phyloP scores from a whole-genome alignment of 2,113 vertebrate genomes.

The Pungitius pungitius region DNA sequence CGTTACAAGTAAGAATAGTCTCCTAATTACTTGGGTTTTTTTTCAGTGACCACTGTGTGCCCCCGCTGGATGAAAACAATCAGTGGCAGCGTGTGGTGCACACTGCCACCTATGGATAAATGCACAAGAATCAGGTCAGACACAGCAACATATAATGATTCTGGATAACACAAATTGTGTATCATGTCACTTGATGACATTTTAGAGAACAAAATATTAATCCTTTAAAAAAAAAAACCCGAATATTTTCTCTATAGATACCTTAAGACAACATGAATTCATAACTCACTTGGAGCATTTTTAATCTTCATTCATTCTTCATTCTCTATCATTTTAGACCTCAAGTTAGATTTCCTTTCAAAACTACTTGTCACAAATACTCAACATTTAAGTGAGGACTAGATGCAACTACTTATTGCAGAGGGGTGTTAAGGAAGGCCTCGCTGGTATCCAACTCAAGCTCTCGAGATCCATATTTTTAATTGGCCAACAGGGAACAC shows the following conservation, averaged over 20 bases:
- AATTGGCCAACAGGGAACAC: slow-evolving; percentile 70
- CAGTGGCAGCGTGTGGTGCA: slow-evolving; percentile 56
- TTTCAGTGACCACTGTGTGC: slow-evolving; percentile 38
- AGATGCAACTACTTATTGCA: slow-evolving; percentile 2
- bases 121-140: slow-evolving; percentile 14
- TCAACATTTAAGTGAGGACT: background rate
- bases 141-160: background rate
- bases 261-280: background rate
- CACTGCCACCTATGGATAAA: slow-evolving; percentile 76
- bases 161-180: background rate
- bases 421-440: slow-evolving; percentile 16
- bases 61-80: slow-evolving; percentile 27
- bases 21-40: slow-evolving; percentile 21
- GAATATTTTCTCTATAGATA: background rate
- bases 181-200: background rate
- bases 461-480: slow-evolving; percentile 68
- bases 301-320: too few species aligned
- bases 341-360: background rate
- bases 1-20: slow-evolving; percentile 34
- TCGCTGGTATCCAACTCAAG: slow-evolving; percentile 42
- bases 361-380: background rate
- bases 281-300: background rate
- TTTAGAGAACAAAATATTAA: background rate
- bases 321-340: too few species aligned
- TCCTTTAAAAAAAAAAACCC: background rate